A percentile compares a stretch with the other conserved stretches of the same genome.
These are phyloP conservation scores for Caenorhabditis sulstoni DNA, from an alignment of 2,888 invertebrate species.

Conservation along the genomic window DNA sequence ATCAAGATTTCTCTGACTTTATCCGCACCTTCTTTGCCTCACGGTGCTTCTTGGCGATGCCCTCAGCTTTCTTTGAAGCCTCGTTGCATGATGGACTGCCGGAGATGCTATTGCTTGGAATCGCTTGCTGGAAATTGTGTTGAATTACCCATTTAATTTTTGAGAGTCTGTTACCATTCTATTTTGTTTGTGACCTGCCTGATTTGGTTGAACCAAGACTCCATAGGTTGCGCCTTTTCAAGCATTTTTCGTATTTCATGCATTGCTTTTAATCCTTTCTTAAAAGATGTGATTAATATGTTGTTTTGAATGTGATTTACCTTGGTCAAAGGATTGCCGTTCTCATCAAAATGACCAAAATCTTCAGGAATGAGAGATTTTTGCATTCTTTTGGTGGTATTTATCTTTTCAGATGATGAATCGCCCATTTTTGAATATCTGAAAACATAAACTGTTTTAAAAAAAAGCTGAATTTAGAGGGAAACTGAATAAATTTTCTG, in stretches of 20 bases:
- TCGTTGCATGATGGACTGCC: neutral
- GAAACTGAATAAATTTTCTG: too few relatives aligned
- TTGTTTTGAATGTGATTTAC: neutral
- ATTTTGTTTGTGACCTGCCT: neutral
- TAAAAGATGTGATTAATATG: neutral
- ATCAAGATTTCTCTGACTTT: neutral
- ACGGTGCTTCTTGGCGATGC: neutral
- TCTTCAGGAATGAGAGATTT: neutral
- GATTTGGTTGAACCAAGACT: neutral
- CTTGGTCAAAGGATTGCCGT: neutral
- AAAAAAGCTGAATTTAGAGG: too few relatives aligned
- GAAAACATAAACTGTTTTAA: too few relatives aligned
- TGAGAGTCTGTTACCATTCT: neutral
- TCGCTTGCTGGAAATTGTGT: neutral
- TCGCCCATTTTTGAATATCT: neutral
- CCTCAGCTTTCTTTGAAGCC: constrained; percentile 5
- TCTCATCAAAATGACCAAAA: neutral
- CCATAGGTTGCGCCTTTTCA: neutral
- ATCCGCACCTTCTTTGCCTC: neutral
- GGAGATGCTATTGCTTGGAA: neutral
- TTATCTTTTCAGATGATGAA: neutral
- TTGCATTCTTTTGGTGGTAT: too few relatives aligned
- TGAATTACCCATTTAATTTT: neutral
- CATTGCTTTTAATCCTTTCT: constrained; percentile 1
- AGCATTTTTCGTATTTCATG: neutral